Conservation (phyloP, 2,888 invertebrate species). For the Eupithecia insigniata region DNA sequence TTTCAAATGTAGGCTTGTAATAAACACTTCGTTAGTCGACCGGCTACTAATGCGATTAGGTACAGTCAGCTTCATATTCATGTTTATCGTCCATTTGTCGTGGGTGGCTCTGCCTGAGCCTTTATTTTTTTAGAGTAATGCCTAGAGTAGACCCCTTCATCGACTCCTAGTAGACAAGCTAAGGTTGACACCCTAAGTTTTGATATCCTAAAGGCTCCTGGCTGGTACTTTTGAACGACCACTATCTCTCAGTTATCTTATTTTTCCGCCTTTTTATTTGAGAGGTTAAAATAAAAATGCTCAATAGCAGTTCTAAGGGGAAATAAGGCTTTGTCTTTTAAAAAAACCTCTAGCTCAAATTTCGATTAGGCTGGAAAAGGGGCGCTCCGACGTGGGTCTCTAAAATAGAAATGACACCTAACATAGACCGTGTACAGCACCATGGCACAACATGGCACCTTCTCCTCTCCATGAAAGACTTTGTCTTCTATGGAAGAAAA, state of each 20-base stretch:
- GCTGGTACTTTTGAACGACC: not conserved
- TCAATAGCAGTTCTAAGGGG: not conserved
- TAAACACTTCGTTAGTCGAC: not conserved
- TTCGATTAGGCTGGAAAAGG: not conserved
- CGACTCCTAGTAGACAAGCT: too few species aligned
- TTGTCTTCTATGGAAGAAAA: too few species aligned
- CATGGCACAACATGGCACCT: too few species aligned
- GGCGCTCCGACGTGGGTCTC: too few species aligned
- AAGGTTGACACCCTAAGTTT: not conserved
- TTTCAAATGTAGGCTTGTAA: not conserved
- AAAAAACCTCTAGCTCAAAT: too few species aligned
- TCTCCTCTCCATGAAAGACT: too few species aligned
- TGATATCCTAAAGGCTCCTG: too few species aligned
- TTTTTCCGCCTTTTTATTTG: not conserved
- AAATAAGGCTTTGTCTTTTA: too few species aligned
- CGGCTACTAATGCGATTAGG: conserved; percentile 3
- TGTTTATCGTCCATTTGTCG: not conserved
- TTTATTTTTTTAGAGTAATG: too few species aligned
- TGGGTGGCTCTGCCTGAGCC: not conserved
- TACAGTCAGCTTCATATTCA: conserved; percentile 3
- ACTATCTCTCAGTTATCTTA: not conserved
- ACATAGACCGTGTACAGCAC: too few species aligned
- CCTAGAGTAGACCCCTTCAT: too few species aligned
- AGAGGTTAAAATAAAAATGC: not conserved
- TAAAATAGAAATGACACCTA: not conserved